phyloP scores from a whole-genome alignment of 2,113 vertebrate genomes.

The Formicarius rufipectus region DNA sequence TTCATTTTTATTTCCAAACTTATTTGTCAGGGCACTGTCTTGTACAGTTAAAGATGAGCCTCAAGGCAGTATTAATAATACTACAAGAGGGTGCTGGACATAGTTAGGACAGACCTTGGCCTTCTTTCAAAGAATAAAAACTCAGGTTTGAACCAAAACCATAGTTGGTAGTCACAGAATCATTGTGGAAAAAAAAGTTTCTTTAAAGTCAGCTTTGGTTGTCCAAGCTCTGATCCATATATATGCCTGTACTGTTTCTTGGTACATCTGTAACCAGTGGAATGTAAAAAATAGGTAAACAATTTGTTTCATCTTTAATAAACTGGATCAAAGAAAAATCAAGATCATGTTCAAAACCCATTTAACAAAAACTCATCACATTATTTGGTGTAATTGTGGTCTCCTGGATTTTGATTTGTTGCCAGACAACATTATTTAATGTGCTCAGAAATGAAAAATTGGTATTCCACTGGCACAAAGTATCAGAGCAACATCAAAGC shows the following conservation, averaged over 20 bases:
- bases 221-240: background rate
- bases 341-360: background rate
- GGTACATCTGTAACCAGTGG: background rate
- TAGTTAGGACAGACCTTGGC: background rate
- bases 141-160: background rate
- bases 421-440: slow-evolving; percentile 27
- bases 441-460: slow-evolving; percentile 19
- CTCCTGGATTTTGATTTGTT: slow-evolving; percentile 20
- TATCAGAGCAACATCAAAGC: slow-evolving; percentile 36
- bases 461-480: background rate
- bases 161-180: background rate
- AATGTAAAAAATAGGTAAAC: background rate
- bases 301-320: background rate
- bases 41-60: background rate
- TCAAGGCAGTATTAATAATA: background rate
- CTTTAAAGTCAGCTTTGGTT: background rate
- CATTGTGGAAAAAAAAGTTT: background rate
- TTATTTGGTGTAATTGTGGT: slow-evolving; percentile 12
- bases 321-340: background rate
- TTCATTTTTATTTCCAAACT: background rate
- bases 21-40: background rate
- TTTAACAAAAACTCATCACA: slow-evolving; percentile 14
- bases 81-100: background rate
- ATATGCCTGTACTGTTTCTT: background rate
- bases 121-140: background rate